Evolutionary conservation across 2,113 vertebrate genomes (phyloP).

Genomic region (Colinus virginianus): DNA sequence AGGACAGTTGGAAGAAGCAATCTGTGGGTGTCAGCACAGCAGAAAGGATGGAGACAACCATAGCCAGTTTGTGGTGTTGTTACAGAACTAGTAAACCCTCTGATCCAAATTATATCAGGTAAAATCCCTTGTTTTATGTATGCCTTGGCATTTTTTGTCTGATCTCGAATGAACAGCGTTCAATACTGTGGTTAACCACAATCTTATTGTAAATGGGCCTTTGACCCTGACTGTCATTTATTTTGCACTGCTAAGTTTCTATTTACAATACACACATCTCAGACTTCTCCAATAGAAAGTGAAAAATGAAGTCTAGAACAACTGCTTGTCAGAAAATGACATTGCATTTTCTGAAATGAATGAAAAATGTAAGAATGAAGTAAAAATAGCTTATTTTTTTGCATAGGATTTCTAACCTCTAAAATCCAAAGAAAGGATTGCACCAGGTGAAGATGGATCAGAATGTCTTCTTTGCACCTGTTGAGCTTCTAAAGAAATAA

Average conservation of each 20-base stretch:
- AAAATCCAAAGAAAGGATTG: background rate
- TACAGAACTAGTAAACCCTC: background rate
- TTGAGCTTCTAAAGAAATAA: background rate
- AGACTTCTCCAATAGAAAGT: background rate
- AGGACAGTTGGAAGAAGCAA: background rate
- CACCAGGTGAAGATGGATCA: background rate
- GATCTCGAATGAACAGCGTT: background rate
- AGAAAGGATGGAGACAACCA: background rate
- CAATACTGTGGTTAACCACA: background rate
- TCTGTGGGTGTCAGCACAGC: background rate
- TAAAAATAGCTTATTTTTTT: background rate
- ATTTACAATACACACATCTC: rapidly evolving
- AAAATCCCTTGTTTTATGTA: background rate
- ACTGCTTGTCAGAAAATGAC: background rate
- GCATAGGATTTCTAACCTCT: background rate
- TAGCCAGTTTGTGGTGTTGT: background rate
- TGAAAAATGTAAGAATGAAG: background rate
- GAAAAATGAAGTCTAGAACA: background rate
- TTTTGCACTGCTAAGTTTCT: background rate
- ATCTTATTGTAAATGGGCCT: background rate
- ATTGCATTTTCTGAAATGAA: background rate
- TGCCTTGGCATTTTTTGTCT: rapidly evolving
- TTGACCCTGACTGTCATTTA: background rate
- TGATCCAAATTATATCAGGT: background rate
- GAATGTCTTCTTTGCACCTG: background rate